These are phyloP conservation scores for Tenthredo distinguenda DNA, from an alignment of 2,888 invertebrate species.

Conservation along the genomic window DNA sequence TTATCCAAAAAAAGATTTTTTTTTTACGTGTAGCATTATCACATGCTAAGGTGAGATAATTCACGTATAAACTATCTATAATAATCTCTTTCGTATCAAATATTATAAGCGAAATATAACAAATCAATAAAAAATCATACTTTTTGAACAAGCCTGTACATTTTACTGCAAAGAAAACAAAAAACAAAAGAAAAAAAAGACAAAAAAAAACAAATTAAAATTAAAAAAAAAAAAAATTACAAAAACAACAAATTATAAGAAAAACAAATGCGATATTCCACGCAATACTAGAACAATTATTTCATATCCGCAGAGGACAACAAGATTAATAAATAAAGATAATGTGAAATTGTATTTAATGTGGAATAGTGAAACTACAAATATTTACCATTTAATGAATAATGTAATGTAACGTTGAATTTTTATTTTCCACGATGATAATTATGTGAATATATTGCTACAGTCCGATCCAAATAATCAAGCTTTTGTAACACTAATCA, in stretches of 20 bases:
- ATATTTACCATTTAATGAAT: slow-evolving; percentile 55
- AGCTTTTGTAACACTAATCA: slow-evolving; percentile 77
- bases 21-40: background rate
- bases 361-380: slow-evolving; percentile 56
- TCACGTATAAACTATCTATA: slow-evolving; percentile 18
- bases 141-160: slow-evolving; percentile 47
- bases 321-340: slow-evolving; percentile 53
- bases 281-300: slow-evolving; percentile 1
- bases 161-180: slow-evolving; percentile 48
- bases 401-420: slow-evolving; percentile 74
- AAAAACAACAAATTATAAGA: slow-evolving; percentile 14
- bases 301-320: slow-evolving; percentile 16
- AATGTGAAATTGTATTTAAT: slow-evolving; percentile 63
- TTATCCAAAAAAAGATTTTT: background rate
- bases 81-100: slow-evolving; percentile 36
- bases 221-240: slow-evolving; percentile 10
- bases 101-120: slow-evolving; percentile 29
- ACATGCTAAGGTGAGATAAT: slow-evolving; percentile 11
- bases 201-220: slow-evolving; percentile 9
- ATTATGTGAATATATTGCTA: slow-evolving; percentile 77
- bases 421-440: slow-evolving; percentile 75
- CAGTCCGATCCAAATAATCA: slow-evolving; percentile 78
- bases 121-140: slow-evolving; percentile 40
- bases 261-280: slow-evolving; percentile 19
- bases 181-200: slow-evolving; percentile 9